Evolutionary conservation across 2,888 invertebrate species (phyloP).

Genomic region (Copidosoma aretas): DNA sequence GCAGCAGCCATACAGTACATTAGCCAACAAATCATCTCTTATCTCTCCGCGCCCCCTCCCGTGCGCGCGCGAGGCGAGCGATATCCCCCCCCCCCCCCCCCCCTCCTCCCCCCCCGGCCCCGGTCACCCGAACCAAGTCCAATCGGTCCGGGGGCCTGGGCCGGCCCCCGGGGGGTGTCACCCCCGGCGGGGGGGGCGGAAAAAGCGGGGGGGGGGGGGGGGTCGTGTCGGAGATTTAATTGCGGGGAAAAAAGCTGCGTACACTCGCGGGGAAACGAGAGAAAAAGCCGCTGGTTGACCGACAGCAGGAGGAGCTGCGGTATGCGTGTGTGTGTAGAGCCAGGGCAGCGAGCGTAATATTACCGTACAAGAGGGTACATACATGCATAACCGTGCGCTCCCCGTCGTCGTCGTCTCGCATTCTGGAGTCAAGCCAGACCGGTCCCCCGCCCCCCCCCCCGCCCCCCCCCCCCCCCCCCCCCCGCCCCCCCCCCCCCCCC

Average conservation of each 20-base stretch:
- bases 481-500: slow-evolving; percentile 7
- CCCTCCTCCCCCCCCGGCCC: too few species aligned
- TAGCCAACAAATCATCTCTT: too few species aligned
- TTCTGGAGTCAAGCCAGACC: slow-evolving; percentile 38
- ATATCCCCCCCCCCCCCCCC: too few species aligned
- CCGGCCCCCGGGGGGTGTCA: too few species aligned
- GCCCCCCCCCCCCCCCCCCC: too few species aligned
- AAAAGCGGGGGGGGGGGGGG: background rate
- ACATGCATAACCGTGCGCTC: slow-evolving; percentile 31
- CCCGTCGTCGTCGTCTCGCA: slow-evolving; percentile 18
- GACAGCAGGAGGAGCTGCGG: slow-evolving; percentile 14
- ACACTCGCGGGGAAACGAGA: background rate
- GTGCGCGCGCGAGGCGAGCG: too few species aligned
- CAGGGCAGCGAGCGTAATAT: slow-evolving; percentile 15
- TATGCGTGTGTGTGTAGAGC: background rate
- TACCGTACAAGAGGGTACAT: too few species aligned
- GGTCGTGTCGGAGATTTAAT: background rate
- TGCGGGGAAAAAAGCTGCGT: slow-evolving; percentile 7
- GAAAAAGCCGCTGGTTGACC: slow-evolving; percentile 2
- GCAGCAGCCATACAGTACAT: too few species aligned
- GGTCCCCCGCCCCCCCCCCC: slow-evolving; percentile 29
- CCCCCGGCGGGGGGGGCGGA: too few species aligned
- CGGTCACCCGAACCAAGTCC: too few species aligned
- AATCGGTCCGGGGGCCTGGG: too few species aligned
- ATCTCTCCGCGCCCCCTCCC: too few species aligned